A percentile compares a stretch with the other conserved stretches of the same genome.
Conservation (phyloP, 2,888 invertebrate genomes). For the Harpagoxenus sublaevis region DNA sequence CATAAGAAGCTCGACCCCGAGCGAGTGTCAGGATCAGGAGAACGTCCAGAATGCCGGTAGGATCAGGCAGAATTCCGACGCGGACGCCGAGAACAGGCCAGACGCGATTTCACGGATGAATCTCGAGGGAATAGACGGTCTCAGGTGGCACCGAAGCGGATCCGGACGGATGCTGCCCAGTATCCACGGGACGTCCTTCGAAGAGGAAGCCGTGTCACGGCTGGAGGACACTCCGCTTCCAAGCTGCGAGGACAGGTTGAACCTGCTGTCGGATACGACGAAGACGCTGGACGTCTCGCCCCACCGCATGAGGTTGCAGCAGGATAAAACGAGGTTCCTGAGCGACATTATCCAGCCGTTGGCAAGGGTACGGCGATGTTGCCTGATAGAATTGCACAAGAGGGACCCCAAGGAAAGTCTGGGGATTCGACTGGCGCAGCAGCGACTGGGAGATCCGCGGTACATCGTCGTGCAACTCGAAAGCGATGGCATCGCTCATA, state of each 20-base stretch:
- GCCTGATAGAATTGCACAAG: conserved; percentile 90
- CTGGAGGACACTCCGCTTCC: conserved; percentile 61
- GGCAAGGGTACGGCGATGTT: conserved; percentile 87
- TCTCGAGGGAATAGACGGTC: conserved; percentile 79
- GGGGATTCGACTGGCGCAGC: conserved; percentile 91
- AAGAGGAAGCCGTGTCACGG: conserved; percentile 55
- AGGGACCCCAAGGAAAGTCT: conserved; percentile 90
- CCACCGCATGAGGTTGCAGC: conserved; percentile 81
- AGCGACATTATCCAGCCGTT: conserved; percentile 83
- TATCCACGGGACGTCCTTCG: conserved; percentile 79
- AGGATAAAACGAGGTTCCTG: conserved; percentile 84
- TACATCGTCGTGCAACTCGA: conserved; percentile 86
- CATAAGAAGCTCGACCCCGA: conserved; percentile 85
- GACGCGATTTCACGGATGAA: conserved; percentile 57
- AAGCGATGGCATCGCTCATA: conserved; percentile 87
- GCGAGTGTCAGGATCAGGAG: conserved; percentile 77
- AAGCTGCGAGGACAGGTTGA: conserved; percentile 62
- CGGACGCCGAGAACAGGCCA: conserved; percentile 52
- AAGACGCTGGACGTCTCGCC: conserved; percentile 72
- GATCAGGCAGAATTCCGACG: conserved; percentile 52
- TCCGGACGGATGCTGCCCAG: conserved; percentile 83
- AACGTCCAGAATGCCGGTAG: conserved; percentile 43
- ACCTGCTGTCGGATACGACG: conserved; percentile 16
- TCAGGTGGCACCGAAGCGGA: conserved; percentile 83
- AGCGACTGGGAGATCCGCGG: conserved; percentile 84